Conservation (phyloP, 2,888 invertebrate species). For the Brachycybe producta region DNA sequence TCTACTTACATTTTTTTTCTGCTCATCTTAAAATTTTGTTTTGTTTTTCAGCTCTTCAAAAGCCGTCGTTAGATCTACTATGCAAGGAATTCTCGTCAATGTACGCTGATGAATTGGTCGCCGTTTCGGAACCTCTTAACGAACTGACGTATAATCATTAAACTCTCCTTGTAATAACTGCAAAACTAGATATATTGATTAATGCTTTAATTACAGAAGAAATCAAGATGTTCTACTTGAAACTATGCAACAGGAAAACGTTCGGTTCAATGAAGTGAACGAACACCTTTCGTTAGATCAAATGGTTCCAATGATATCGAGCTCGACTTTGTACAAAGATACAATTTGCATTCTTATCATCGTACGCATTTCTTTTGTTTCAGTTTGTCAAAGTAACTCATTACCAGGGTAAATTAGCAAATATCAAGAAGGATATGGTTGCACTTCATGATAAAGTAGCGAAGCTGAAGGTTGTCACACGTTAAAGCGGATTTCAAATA, state of each 20-base stretch:
- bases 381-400: constrained; percentile 13
- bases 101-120: constrained; percentile 26
- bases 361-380: not conserved
- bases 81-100: constrained; percentile 5
- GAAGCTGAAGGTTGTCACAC: constrained; percentile 7
- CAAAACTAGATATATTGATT: not conserved
- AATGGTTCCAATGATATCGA: constrained; percentile 23
- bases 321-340: not conserved
- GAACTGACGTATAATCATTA: constrained; percentile 5
- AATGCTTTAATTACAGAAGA: constrained; percentile 24
- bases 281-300: constrained; percentile 23
- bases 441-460: constrained; percentile 7
- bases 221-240: constrained; percentile 33
- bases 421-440: constrained; percentile 13
- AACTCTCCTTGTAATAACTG: not conserved
- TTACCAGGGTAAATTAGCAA: constrained; percentile 12
- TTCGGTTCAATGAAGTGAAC: constrained; percentile 28
- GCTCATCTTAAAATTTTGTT: too few relatives aligned
- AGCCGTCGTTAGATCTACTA: not conserved
- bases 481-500: not conserved
- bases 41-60: too few relatives aligned
- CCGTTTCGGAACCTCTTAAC: constrained; percentile 12
- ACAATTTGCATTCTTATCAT: not conserved
- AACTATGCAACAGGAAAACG: constrained; percentile 32
- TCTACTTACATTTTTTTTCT: too few relatives aligned